These are phyloP conservation scores for Tethea ocularis DNA, from an alignment of 2,888 invertebrate genomes.

Conservation along the genomic window DNA sequence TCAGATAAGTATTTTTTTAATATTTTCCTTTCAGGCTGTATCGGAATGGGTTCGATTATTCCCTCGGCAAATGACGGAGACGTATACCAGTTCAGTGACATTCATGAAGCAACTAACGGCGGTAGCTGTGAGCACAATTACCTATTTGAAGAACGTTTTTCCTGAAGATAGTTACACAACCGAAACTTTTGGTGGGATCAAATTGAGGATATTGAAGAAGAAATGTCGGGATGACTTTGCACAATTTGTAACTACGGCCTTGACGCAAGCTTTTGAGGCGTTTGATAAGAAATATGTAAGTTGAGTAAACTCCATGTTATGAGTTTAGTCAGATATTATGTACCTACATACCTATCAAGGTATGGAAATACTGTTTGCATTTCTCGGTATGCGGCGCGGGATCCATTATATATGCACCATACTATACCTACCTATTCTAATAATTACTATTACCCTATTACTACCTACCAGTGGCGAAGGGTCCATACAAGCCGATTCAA, in stretches of 20 bases:
- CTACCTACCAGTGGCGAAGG: too few species aligned
- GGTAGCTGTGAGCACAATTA: slow-evolving; percentile 64
- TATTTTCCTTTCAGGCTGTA: slow-evolving; percentile 44
- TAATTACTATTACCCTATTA: too few species aligned
- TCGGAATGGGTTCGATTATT: slow-evolving; percentile 64
- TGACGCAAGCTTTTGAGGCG: slow-evolving; percentile 68
- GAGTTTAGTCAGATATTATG: background rate
- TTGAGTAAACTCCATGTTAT: slow-evolving; percentile 9
- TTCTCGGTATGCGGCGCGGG: too few species aligned
- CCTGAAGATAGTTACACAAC: slow-evolving; percentile 56
- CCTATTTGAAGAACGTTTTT: slow-evolving; percentile 60
- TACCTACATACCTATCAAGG: too few species aligned
- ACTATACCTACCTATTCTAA: too few species aligned
- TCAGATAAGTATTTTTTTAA: background rate
- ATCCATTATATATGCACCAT: too few species aligned
- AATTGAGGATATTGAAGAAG: slow-evolving; percentile 58
- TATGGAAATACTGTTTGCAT: too few species aligned
- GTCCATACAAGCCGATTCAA: too few species aligned
- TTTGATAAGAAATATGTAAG: slow-evolving; percentile 75
- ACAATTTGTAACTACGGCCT: slow-evolving; percentile 60
- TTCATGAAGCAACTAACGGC: slow-evolving; percentile 73
- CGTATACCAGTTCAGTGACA: slow-evolving; percentile 63
- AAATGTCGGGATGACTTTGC: slow-evolving; percentile 62
- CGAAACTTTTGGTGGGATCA: slow-evolving; percentile 57
- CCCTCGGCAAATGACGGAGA: slow-evolving; percentile 60